Conservation (phyloP, 2,113 vertebrate species). For the Scomber scombrus region DNA sequence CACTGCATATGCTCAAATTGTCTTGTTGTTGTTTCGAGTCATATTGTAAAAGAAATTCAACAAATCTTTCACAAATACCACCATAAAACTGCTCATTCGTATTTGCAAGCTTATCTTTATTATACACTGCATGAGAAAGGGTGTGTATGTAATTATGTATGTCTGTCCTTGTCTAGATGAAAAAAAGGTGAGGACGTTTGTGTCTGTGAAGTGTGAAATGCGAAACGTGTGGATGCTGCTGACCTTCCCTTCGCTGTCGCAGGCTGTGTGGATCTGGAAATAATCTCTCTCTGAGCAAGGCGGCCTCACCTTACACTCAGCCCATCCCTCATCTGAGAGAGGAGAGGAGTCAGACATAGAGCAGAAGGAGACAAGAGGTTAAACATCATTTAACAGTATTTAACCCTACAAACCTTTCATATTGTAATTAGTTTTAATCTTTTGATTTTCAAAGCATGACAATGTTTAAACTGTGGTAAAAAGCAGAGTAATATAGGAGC, state of each 20-base stretch:
- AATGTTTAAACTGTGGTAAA: no score
- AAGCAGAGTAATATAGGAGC: no score
- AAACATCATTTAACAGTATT: no score
- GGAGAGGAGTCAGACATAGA: conserved; percentile 3
- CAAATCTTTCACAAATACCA: background rate
- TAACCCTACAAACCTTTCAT: no score
- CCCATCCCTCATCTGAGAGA: conserved; percentile 90
- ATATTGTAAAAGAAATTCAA: background rate
- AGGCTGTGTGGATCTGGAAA: conserved; percentile 95
- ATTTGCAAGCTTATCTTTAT: background rate
- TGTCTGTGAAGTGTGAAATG: conserved; percentile 24
- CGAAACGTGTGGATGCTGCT: conserved; percentile 52
- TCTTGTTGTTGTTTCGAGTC: no score
- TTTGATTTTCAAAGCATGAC: no score
- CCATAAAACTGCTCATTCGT: background rate
- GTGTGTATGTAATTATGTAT: background rate
- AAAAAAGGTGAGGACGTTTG: background rate
- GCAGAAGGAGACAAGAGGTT: no score
- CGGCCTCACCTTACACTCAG: conserved; percentile 87
- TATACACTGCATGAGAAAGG: background rate
- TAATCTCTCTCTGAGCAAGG: conserved; percentile 93
- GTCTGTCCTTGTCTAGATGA: background rate
- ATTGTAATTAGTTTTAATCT: no score
- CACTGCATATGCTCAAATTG: no score
- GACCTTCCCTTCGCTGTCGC: conserved; percentile 95